Base-by-base conservation (phyloP, 2,113 vertebrate species). In the Siniperca knerii region DNA sequence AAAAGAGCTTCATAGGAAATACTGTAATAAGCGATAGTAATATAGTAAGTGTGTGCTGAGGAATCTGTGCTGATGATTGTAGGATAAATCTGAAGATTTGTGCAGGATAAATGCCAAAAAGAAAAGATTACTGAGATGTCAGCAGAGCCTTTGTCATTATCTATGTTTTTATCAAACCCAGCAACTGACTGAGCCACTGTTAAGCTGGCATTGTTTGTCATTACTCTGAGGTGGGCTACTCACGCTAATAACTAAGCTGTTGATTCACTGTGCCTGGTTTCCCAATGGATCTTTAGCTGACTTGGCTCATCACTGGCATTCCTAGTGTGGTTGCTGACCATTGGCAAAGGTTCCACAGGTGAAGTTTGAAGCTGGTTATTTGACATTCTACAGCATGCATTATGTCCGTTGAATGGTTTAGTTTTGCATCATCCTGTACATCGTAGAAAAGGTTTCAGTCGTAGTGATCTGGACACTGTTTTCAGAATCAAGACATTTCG, bases 261-360 rank as follows among this genome's bases (percentile, higher is more conserved):
- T 66, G 67, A 71, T 75, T 55, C 42, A 61, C 35, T 42, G 48
- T 5, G 37, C 69, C 58, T 52, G 18, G 29, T 76, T 75, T 62
- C 54, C 42, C 42, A 40, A 33, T 40, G 33, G 40, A 78, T 58
- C 75, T 83, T 48, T 48, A 64, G 66, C 73, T 40, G 75, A 83
- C 58, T 57, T 77, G 68, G 75, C 75, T 74, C 69, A 57, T 82
- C 52, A 25, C 16, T 11, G 23, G 21, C 52, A 87, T 73, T 72
- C 82, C 72, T 69, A 8, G 23, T 23, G 10, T 62, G 46, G 62
- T 62, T 80, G 23, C 44, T 46, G 61, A 79, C 11, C 48, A 20
- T 46, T 65, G 65, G 66, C 37, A 85, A 68, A 68, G 7, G 29
- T 23, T 37, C 44, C 75, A 65, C 57, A 66, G 48, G 65, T 4